Evolutionary conservation across 2,113 vertebrate genomes (phyloP).

Genomic region (Merops nubicus): DNA sequence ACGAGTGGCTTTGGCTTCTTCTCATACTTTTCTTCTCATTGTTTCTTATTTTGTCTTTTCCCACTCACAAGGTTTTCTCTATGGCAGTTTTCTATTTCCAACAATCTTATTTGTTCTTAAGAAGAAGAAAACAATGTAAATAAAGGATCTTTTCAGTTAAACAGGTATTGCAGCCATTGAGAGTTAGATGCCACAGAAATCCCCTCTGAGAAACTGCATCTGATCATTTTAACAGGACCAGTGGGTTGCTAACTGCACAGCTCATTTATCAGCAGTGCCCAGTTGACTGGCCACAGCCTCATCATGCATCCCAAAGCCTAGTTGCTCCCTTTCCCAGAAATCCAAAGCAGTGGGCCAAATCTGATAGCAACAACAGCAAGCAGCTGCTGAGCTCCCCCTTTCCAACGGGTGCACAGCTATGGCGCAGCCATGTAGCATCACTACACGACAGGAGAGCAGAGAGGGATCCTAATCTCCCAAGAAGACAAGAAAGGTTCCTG

Average conservation of each 20-base stretch:
- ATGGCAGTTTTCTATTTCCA: background rate
- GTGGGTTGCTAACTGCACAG: background rate
- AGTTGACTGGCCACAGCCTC: background rate
- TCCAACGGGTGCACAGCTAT: background rate
- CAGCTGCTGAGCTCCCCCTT: background rate
- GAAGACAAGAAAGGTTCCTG: background rate
- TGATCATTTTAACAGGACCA: background rate
- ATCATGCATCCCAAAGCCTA: background rate
- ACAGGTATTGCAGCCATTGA: background rate
- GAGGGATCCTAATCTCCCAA: background rate
- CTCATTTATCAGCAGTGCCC: background rate
- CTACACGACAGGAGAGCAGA: rapidly evolving
- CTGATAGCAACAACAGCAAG: background rate
- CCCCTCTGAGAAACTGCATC: rapidly evolving
- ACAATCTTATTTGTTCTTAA: background rate
- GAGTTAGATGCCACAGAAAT: background rate
- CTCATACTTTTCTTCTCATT: background rate
- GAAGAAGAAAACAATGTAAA: background rate
- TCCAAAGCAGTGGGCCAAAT: background rate
- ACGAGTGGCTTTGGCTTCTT: background rate
- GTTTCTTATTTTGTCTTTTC: background rate
- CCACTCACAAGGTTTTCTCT: background rate
- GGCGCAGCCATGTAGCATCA: rapidly evolving
- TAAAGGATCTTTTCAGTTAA: background rate
- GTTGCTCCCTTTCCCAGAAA: background rate